Evolutionary conservation across 2,888 invertebrate species (phyloP), one percentile per base, ranked within the genome.

Genomic region (Ectobius pallidus): DNA sequence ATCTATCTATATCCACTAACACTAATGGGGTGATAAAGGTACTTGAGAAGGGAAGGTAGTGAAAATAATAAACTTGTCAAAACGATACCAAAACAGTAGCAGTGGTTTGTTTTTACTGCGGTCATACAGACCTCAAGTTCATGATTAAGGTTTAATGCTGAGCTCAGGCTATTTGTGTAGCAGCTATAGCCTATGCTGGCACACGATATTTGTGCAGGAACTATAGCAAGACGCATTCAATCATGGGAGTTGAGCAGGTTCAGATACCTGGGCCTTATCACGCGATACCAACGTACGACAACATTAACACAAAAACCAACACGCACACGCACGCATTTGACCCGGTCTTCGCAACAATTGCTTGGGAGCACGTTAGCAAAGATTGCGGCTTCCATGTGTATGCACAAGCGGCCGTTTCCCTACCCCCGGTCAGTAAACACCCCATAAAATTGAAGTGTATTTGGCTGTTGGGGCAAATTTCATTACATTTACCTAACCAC

Each of bases 361-460:
- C 39, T 14, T 42, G 32, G 22, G 42, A 63, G 22, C 34, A 63
- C 63, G 42, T 62, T 62, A 62, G 42, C 63, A 63, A n/a, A 42
- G 25, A 42, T 63, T 20, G 63, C 3, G 6, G 9, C 3, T 9
- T 52, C 1, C 52, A 22, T 52, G 25, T 52, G 52, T 52, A 25
- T 52, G 52, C 25, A 25, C 3, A 52, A 14, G 7, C 6, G 39
- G 39, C 7, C 3, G 25, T 52, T 25, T 16, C 25, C 20, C n/a
- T n/a, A n/a, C 20, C 52, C 52, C 52, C 20, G 25, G 20, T 63
- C 22, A 25, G 39, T 22, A 63, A 44, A 27, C 65, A 65, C 25
- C 46, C 65, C 65, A 65, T 65, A 25, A 65, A 44, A 65, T 27
- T 46, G 16, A 44, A 46, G 65, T 65, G 39, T 27, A 42, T 65